phyloP scores from a whole-genome alignment of 37 sponge, comb jelly and placozoan genomes.

The Dysidea cf. avara region DNA sequence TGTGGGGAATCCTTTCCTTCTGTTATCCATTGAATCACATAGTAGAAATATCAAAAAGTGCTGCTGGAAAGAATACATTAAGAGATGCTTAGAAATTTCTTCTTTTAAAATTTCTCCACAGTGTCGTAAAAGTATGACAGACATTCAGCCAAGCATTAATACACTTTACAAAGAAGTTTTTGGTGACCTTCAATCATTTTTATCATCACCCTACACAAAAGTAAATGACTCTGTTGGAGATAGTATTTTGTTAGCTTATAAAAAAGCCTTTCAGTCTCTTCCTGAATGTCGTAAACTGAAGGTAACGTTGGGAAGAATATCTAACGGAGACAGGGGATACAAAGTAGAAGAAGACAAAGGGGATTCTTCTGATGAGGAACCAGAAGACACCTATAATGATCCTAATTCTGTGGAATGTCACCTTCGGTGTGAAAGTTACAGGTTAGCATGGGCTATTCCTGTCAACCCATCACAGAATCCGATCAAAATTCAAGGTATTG shows the following conservation, averaged over 20 bases:
- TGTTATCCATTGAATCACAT: constrained; percentile 18
- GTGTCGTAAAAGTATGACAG: not conserved
- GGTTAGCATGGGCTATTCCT: constrained; percentile 23
- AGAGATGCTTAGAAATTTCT: constrained; percentile 31
- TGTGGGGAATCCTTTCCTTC: constrained; percentile 55
- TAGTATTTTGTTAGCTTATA: not conserved
- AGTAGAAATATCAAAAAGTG: not conserved
- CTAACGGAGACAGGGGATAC: not conserved
- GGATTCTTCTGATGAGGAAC: not conserved
- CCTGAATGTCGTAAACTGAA: constrained; percentile 4
- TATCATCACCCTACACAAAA: not conserved
- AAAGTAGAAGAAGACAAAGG: not conserved
- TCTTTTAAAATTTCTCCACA: constrained; percentile 6
- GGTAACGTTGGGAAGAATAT: no score
- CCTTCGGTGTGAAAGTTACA: constrained; percentile 5
- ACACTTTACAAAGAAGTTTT: constrained; percentile 4
- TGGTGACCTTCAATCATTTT: no score
- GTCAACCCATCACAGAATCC: constrained; percentile 7
- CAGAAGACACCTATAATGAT: not conserved
- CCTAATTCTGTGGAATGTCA: not conserved
- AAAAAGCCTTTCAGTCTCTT: not conserved
- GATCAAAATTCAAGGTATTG: constrained; percentile 14
- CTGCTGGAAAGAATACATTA: constrained; percentile 45
- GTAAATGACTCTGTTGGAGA: not conserved
- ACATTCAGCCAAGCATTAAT: not conserved